Percentiles rank a stretch among this genome's conserved stretches.
Conservation (phyloP, 2,888 invertebrate species). For the Thecocarcelia acutangulata region DNA sequence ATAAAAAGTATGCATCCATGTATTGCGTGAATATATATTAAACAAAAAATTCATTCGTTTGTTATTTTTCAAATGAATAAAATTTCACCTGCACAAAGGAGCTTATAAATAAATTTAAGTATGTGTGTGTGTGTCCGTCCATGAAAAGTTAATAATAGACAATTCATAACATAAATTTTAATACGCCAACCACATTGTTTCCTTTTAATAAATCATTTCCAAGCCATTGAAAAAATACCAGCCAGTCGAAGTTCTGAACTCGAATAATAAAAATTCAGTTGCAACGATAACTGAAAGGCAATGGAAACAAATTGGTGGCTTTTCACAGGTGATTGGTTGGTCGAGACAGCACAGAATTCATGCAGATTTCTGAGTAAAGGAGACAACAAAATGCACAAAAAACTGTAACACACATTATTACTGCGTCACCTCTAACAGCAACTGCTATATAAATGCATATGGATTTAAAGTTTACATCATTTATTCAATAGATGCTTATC, state of each 20-base stretch:
- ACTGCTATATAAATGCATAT: slow-evolving; percentile 42
- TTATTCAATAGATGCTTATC: too few species aligned
- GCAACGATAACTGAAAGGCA: slow-evolving; percentile 51
- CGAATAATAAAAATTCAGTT: slow-evolving; percentile 12
- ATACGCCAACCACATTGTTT: slow-evolving; percentile 70
- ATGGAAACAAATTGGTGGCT: slow-evolving; percentile 71
- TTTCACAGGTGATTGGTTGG: slow-evolving; percentile 71
- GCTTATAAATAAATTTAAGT: neutral
- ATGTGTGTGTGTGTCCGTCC: neutral
- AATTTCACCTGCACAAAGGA: neutral
- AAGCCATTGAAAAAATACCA: slow-evolving; percentile 65
- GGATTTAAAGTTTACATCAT: too few species aligned
- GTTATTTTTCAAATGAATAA: neutral
- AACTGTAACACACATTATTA: slow-evolving; percentile 8
- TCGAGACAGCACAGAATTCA: slow-evolving; percentile 69
- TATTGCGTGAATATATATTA: too few species aligned
- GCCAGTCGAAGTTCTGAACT: slow-evolving; percentile 50
- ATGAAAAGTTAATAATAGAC: slow-evolving; percentile 63
- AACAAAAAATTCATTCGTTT: too few species aligned
- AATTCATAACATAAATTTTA: slow-evolving; percentile 69
- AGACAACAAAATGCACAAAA: neutral
- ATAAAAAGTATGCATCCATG: too few species aligned
- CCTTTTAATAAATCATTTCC: slow-evolving; percentile 71
- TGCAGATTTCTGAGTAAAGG: slow-evolving; percentile 57
- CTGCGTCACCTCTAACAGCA: slow-evolving; percentile 4